Base-by-base conservation (phyloP, 2,113 vertebrate genomes). In the Leptobrachium leishanense region DNA sequence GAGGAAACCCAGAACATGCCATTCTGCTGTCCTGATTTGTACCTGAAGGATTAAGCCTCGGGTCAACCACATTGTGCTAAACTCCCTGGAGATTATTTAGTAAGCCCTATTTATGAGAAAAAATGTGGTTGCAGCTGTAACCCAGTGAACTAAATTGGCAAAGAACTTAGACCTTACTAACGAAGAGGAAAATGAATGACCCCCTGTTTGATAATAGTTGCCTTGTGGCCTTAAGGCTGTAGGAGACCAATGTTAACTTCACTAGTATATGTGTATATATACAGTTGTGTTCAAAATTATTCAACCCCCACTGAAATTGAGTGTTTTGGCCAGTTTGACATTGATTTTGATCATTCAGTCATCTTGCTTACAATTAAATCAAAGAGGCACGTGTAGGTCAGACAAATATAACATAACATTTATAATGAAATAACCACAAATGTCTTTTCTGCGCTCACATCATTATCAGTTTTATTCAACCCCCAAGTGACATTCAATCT, bases 1-100 rank as follows among this genome's bases (percentile, higher is more conserved):
- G 68, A 77, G 66, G 55, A 59, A 68, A 68, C 50, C 65, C 53
- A 64, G 75, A 67, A 77, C 55, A 59, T 77, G 65, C 75, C 66
- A 76, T 76, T 57, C 53, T 68, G 54, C n/a, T 39, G 10, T n/a
- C 40, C 65, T 68, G 75, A 69, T 77, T 57, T 66, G 50, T 44
- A 57, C 54, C 59, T 63, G 59, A 75, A 66, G 57, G 59, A 74
- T 53, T 76, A 67, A 20, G 66, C 43, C 75, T 39, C 57, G 64
- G 50, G 53, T 15, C 68, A 53, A 54, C 55, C 75, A 77, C 65
- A 68, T 43, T 67, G 75, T 59, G 42, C 53, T 43, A 66, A 77
- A 53, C 39, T 43, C 74, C 64, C 44, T 2, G 31, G 75, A 12
- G 74, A 68, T 68, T 59, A 54, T 68, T n/a, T 59, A 59, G 8